Conservation (phyloP, 1,140 invertebrate genomes). For the Aricia agestis region DNA sequence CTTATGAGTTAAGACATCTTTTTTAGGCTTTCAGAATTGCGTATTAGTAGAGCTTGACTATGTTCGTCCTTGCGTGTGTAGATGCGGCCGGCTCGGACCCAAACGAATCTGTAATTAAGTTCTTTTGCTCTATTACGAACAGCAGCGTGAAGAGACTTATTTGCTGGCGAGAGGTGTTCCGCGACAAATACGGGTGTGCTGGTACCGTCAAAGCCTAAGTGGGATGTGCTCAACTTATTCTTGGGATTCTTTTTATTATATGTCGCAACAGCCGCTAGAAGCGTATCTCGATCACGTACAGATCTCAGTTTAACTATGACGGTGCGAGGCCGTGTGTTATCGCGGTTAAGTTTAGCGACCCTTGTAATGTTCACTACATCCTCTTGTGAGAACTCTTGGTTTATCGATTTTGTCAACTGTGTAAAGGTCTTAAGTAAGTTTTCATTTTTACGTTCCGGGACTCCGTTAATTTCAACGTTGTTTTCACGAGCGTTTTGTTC, state of each 20-base stretch:
- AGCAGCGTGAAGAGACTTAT: slow-evolving; percentile 24
- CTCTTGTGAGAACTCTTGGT: background rate
- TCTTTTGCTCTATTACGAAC: slow-evolving; percentile 19
- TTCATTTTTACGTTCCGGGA: background rate
- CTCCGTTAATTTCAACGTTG: slow-evolving; percentile 3
- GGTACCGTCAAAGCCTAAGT: background rate
- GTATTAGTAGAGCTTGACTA: slow-evolving; percentile 19
- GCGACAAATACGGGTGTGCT: background rate
- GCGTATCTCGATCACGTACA: background rate
- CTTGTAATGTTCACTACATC: background rate
- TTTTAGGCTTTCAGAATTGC: slow-evolving; percentile 14
- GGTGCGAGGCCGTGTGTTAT: background rate
- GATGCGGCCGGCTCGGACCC: slow-evolving; percentile 22
- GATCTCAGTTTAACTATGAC: background rate
- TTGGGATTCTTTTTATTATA: slow-evolving; percentile 4
- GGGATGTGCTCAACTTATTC: background rate
- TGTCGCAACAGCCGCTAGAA: background rate
- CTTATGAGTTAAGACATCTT: slow-evolving; percentile 6
- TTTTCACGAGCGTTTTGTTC: background rate
- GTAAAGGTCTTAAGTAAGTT: background rate
- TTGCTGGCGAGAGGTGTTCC: slow-evolving; percentile 21
- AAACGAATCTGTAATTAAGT: slow-evolving; percentile 23
- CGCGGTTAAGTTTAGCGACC: background rate
- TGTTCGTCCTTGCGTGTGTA: slow-evolving; percentile 24
- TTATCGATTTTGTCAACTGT: background rate